Evolutionary conservation across 2,113 vertebrate genomes (phyloP), one percentile per base, ranked within the genome.

Genomic region (Ceyx margarethae): DNA sequence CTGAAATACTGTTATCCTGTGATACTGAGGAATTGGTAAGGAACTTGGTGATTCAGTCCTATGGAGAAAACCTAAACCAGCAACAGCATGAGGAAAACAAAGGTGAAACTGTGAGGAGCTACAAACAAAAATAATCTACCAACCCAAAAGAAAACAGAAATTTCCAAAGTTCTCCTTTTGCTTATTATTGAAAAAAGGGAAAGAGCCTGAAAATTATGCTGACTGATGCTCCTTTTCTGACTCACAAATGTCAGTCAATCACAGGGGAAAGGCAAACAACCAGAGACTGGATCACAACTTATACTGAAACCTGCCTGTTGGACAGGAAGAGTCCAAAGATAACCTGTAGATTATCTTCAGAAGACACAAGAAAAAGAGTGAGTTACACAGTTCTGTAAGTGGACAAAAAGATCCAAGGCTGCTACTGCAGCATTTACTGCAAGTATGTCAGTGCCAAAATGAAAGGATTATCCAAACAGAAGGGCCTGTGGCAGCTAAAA

Each of bases 161-260:
- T 64, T 62, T 82, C 13, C 4, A 2, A 80, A 91, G 23, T n/a
- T 22, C 46, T 91, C 21, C 75, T 93, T 94, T 87, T 89, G 51
- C 78, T 95, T 91, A 45, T 74, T 76, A 69, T 19, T 87, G 56
- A 82, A 96, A 91, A 91, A 78, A 40, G 17, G 20, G 46, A 73
- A 91, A 88, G 37, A 78, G 46, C 13, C 20, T 51, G 43, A 82
- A 90, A 85, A 95, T 67, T 69, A 43, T 67, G 91, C 89, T 95
- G 81, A 85, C 46, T 35, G 66, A 35, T 48, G 78, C 17, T 74
- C 28, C 73, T 93, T 69, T 71, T 42, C 20, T 80, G 87, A 94
- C 46, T 89, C 68, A 26, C 11, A 56, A 21, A 40, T 51, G n/a
- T 40, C 43, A 48, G 43, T 77, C 46, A 77, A 0, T 11, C 82